These are phyloP conservation scores for Cyanistes caeruleus DNA, from an alignment of 2,113 vertebrate genomes.

Conservation along the genomic window DNA sequence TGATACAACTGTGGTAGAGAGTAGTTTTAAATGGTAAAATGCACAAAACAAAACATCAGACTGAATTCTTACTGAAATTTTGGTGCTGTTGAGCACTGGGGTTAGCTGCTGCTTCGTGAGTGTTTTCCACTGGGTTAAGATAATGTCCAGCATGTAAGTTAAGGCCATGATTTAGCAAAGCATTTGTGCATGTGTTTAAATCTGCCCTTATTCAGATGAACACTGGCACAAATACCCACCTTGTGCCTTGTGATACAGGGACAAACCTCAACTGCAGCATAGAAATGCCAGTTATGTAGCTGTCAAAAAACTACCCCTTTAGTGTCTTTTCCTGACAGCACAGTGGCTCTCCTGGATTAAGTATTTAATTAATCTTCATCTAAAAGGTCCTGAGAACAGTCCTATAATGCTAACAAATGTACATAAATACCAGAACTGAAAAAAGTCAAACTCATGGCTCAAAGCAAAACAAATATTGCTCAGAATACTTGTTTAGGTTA, in stretches of 20 bases:
- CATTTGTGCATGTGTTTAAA: not conserved
- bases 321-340: not conserved
- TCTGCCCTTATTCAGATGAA: not conserved
- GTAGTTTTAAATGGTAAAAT: not conserved
- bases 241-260: not conserved
- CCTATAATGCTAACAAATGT: conserved; percentile 8
- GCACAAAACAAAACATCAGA: not conserved
- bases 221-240: accelerated
- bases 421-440: conserved; percentile 35
- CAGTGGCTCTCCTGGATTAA: not conserved
- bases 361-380: conserved; percentile 15
- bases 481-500: conserved; percentile 29
- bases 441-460: conserved; percentile 21
- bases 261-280: not conserved
- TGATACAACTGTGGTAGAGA: not conserved
- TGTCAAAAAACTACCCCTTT: not conserved
- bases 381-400: conserved; percentile 50
- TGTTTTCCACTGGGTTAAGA: not conserved
- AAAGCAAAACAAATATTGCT: conserved; percentile 53
- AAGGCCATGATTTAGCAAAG: conserved; percentile 32
- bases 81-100: not conserved
- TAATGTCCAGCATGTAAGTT: not conserved
- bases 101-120: not conserved
- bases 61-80: not conserved
- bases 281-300: not conserved